Evolutionary conservation across 2,797 vertebrate genomes (phyloP).

Genomic region (Serranus cabrilla): DNA sequence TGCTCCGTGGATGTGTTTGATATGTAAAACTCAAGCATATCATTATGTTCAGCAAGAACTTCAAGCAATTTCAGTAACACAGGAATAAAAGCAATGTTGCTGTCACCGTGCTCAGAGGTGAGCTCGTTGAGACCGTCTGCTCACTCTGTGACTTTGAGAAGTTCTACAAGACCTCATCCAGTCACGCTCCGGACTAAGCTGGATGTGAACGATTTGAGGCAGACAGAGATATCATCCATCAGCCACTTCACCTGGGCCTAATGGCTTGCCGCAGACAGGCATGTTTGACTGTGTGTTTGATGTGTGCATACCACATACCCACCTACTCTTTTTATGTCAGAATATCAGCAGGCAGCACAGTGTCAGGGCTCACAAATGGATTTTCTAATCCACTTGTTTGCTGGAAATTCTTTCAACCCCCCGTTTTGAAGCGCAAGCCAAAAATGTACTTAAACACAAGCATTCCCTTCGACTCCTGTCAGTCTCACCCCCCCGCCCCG

Average conservation of each 20-base stretch:
- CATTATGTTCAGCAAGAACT: constrained; percentile 44
- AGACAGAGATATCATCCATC: constrained; percentile 77
- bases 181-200: constrained; percentile 62
- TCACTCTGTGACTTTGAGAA: constrained; percentile 76
- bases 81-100: constrained; percentile 15
- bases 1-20: constrained; percentile 40
- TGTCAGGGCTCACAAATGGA: constrained; percentile 80
- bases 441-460: constrained; percentile 82
- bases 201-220: constrained; percentile 64
- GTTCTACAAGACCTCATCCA: constrained; percentile 67
- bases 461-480: constrained; percentile 64
- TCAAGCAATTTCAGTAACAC: constrained; percentile 14
- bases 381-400: constrained; percentile 85
- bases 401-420: constrained; percentile 76
- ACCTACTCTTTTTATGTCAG: constrained; percentile 74
- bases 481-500: constrained; percentile 30
- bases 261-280: constrained; percentile 71
- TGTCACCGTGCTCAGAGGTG: constrained; percentile 38
- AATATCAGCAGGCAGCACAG: constrained; percentile 75
- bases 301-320: constrained; percentile 68
- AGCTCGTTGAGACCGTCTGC: constrained; percentile 34
- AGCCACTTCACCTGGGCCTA: constrained; percentile 77
- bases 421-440: constrained; percentile 78
- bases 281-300: constrained; percentile 74
- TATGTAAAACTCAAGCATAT: constrained; percentile 47